A percentile compares a stretch with the other conserved stretches of the same genome.
phyloP scores from a whole-genome alignment of 2,797 vertebrate genomes.

The Microchirus variegatus region DNA sequence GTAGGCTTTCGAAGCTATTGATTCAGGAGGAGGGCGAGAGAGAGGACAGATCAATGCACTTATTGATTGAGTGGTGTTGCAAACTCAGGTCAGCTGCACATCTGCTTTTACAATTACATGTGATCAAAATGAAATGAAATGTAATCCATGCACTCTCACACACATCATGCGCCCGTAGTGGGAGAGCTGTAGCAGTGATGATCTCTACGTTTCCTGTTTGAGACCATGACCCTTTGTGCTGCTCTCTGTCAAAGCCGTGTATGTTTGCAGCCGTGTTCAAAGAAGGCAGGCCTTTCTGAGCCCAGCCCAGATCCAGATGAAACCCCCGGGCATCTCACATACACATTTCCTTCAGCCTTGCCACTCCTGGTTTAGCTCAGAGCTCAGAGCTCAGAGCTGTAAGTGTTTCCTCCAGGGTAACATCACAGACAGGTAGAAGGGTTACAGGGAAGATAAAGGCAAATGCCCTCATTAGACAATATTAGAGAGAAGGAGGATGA shows the following conservation, averaged over 20 bases:
- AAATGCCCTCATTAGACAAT: conserved; percentile 8
- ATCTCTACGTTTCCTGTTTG: conserved; percentile 17
- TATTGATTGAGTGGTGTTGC: conserved; percentile 53
- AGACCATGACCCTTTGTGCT: conserved; percentile 49
- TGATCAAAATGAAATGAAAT: conserved; percentile 17
- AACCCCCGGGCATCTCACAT: conserved; percentile 22
- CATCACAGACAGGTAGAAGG: conserved; percentile 21
- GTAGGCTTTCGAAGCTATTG: conserved; percentile 73
- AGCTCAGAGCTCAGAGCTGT: conserved; percentile 7
- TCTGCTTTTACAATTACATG: conserved; percentile 13
- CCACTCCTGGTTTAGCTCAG: conserved; percentile 1
- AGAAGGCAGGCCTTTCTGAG: conserved; percentile 42
- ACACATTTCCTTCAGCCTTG: not conserved
- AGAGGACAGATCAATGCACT: conserved; percentile 54
- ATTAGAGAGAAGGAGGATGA: not conserved
- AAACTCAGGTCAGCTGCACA: conserved; percentile 34
- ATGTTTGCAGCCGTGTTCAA: conserved; percentile 62
- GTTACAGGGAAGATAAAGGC: conserved; percentile 7
- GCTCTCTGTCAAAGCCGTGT: conserved; percentile 39
- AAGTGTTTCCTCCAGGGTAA: conserved; percentile 17
- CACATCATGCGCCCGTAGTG: conserved; percentile 8
- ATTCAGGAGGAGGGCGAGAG: conserved; percentile 60
- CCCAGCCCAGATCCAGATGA: conserved; percentile 41
- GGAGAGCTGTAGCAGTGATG: conserved; percentile 26
- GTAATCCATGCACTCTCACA: conserved; percentile 9